Evolutionary conservation across 2,888 invertebrate genomes (phyloP).

Genomic region (Drosophila nr. fundita): DNA sequence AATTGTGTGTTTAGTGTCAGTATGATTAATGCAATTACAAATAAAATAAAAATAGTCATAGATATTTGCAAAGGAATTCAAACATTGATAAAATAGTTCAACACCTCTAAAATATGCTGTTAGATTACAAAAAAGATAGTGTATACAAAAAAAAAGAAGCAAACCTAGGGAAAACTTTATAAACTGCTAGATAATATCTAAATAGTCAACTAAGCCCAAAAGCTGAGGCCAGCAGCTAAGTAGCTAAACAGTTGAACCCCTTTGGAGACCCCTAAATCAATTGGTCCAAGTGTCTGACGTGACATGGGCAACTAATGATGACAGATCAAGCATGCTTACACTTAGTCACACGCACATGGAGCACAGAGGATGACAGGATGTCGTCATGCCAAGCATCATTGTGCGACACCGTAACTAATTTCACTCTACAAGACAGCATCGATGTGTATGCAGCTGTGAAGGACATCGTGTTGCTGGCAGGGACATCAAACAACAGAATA

Average conservation of each 20-base stretch:
- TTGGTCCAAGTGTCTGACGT: constrained; percentile 71
- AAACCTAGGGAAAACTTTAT: neutral
- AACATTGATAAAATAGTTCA: neutral
- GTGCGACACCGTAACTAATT: constrained; percentile 77
- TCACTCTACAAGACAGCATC: constrained; percentile 37
- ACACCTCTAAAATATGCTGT: neutral
- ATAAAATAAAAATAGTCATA: neutral
- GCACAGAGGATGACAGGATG: constrained; percentile 31
- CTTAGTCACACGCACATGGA: constrained; percentile 52
- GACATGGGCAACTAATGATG: constrained; percentile 78
- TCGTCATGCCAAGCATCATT: constrained; percentile 56
- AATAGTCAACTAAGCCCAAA: neutral
- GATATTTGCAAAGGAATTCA: neutral
- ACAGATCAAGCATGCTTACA: constrained; percentile 67
- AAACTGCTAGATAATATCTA: neutral
- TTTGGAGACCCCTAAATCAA: constrained; percentile 66
- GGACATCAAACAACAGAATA: constrained; percentile 21
- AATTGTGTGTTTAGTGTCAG: constrained; percentile 35
- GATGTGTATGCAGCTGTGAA: constrained; percentile 38
- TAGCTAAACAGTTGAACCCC: constrained; percentile 36
- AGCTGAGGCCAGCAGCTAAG: neutral
- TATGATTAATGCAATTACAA: constrained; percentile 33
- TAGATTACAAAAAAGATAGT: neutral
- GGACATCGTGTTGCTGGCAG: constrained; percentile 51
- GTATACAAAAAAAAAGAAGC: neutral